phyloP scores from a whole-genome alignment of 2,113 vertebrate genomes.

The Rhinopithecus roxellana region DNA sequence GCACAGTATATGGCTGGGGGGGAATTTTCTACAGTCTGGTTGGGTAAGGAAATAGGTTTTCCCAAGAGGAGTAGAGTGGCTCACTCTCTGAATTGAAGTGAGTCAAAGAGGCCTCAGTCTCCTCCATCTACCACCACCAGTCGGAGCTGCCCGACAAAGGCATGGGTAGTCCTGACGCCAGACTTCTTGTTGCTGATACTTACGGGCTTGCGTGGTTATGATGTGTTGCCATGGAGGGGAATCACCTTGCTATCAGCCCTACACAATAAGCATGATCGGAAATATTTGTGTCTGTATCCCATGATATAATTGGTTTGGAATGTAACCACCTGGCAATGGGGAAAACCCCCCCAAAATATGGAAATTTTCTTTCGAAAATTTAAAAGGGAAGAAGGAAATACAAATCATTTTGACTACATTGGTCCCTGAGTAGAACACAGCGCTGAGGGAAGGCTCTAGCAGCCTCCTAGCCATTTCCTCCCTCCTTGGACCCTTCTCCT shows the following conservation, averaged over 20 bases:
- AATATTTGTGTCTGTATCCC: not conserved
- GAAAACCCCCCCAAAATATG: conserved; percentile 33
- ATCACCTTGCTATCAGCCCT: not conserved
- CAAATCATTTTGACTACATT: not conserved
- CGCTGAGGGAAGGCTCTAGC: fast-evolving
- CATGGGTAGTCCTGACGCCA: not conserved
- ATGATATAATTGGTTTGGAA: conserved; percentile 39
- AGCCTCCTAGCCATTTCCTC: not conserved
- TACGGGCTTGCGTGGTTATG: fast-evolving
- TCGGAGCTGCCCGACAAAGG: not conserved
- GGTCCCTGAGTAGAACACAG: not conserved
- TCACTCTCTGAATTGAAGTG: not conserved
- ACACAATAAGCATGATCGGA: not conserved
- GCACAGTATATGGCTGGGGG: not conserved
- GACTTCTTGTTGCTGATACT: not conserved
- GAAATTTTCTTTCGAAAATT: conserved; percentile 60
- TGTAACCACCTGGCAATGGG: conserved; percentile 26
- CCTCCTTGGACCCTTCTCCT: not conserved
- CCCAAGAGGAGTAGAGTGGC: not conserved
- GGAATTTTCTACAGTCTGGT: not conserved
- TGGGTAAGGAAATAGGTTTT: not conserved
- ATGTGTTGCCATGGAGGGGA: not conserved
- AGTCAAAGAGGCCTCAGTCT: not conserved
- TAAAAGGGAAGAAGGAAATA: conserved; percentile 58
- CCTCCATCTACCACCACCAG: not conserved